Evolutionary conservation across 2,888 invertebrate genomes (phyloP), one percentile per base, ranked within the genome.

Genomic region (Prosopocoilus inquinatus): DNA sequence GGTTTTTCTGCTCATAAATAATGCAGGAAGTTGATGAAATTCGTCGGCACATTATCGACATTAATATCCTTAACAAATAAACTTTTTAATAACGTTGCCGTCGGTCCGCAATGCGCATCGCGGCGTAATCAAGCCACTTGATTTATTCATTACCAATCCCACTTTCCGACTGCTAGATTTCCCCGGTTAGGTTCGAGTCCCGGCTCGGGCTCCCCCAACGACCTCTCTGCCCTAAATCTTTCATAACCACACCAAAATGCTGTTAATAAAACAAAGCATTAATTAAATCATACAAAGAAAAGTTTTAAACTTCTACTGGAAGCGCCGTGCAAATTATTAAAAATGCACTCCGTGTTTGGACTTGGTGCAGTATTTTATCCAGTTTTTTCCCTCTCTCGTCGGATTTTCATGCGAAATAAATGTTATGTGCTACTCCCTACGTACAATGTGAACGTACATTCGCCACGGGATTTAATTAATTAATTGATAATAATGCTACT

Each of bases 91-190:
- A 41, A 41, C 41, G 41, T 41, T 41, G 16, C 41, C 41, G 41
- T 41, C 41, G 41, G 16, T 41, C 62, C 59, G 63, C 64, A 64
- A 51, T 64, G 64, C 64, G 64, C 60, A 58, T 57, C 58, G 57
- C 59, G 60, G 60, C 60, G 64, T 64, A 67, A 66, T 67, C 65
- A 67, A 65, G 62, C 53, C 60, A 55, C 53, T 51, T 67, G 64
- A 67, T 67, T 67, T 67, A 67, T 67, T 67, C 65, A 67, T 64
- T 64, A 65, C 63, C 64, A 66, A 66, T 66, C 59, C 65, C 61
- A 66, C 64, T 66, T 63, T 59, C 60, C 50, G 58, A 61, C 65
- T 57, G 63, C 63, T 65, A 66, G 65, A 67, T 67, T 67, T 67
- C 67, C 66, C 66, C 62, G 58, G 64, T 64, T 61, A 63, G 55